Evolutionary conservation across 1,140 invertebrate genomes (phyloP).

Genomic region (Vollenhovia emeryi): DNA sequence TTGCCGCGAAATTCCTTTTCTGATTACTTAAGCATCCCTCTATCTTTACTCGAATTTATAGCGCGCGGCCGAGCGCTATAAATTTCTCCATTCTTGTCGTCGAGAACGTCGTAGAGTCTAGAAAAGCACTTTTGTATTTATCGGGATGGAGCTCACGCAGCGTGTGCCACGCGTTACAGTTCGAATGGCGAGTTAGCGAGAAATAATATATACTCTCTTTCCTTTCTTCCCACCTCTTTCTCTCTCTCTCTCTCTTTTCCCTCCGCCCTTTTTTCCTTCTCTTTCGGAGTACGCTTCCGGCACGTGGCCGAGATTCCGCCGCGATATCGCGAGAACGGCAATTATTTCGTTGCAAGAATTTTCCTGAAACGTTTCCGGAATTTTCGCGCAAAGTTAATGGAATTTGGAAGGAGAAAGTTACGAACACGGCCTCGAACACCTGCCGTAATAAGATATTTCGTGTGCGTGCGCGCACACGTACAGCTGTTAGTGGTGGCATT

Average conservation of each 20-base stretch:
- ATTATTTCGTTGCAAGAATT: constrained; percentile 60
- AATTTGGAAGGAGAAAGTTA: constrained; percentile 57
- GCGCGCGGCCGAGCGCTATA: neutral
- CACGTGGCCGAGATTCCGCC: constrained; percentile 56
- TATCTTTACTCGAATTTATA: neutral
- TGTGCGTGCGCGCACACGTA: constrained; percentile 39
- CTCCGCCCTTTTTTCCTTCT: neutral
- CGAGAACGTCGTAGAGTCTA: neutral
- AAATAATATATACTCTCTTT: constrained; percentile 23
- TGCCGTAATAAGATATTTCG: constrained; percentile 41
- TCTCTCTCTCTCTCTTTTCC: neutral
- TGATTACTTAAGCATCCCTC: neutral
- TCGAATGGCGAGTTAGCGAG: constrained; percentile 14
- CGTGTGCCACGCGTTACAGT: constrained; percentile 12
- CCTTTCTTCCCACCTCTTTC: no score
- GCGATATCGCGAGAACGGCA: constrained; percentile 48
- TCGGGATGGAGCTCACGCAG: constrained; percentile 1
- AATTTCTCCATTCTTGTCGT: constrained; percentile 16
- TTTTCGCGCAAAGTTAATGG: constrained; percentile 62
- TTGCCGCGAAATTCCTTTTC: neutral
- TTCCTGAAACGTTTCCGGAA: constrained; percentile 57
- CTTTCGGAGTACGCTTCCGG: constrained; percentile 6
- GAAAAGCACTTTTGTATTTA: constrained; percentile 42
- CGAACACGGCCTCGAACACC: constrained; percentile 51
- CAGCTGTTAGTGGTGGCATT: constrained; percentile 48